phyloP scores from a whole-genome alignment of 2,113 vertebrate genomes.

The Hippoglossus stenolepis region DNA sequence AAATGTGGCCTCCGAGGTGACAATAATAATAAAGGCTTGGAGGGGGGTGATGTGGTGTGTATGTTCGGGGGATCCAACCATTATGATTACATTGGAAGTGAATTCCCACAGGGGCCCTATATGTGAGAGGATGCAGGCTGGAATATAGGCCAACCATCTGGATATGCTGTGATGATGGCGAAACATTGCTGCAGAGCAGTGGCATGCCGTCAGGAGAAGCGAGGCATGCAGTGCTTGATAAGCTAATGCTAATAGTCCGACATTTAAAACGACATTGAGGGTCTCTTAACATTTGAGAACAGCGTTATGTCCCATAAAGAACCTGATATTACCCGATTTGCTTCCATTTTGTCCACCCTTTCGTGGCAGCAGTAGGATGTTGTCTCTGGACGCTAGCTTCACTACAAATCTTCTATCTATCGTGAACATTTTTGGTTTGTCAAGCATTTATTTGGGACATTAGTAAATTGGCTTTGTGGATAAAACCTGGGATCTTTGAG shows the following conservation, averaged over 20 bases:
- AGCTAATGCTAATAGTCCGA: too few relatives aligned
- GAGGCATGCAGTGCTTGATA: neutral
- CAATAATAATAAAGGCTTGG: slow-evolving; percentile 59
- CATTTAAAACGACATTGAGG: too few relatives aligned
- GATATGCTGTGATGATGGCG: slow-evolving; percentile 61
- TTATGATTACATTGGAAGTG: slow-evolving; percentile 53
- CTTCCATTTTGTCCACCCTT: neutral
- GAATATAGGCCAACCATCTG: slow-evolving; percentile 70
- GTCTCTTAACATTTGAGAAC: too few relatives aligned
- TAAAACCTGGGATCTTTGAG: neutral
- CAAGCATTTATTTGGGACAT: neutral
- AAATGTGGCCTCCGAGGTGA: slow-evolving; percentile 56
- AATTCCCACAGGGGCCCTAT: slow-evolving; percentile 64
- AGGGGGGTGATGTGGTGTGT: neutral
- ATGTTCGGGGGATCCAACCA: slow-evolving; percentile 15
- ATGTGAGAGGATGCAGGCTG: slow-evolving; percentile 49
- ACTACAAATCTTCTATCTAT: too few relatives aligned
- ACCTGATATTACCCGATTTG: neutral
- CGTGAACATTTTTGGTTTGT: neutral
- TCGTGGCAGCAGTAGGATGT: neutral
- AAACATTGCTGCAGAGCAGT: slow-evolving; percentile 27
- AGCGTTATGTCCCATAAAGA: neutral
- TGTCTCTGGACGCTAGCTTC: neutral
- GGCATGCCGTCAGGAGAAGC: neutral
- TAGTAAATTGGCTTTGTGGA: neutral